Conservation (phyloP, 2,797 vertebrate species). For the Balearica regulorum region DNA sequence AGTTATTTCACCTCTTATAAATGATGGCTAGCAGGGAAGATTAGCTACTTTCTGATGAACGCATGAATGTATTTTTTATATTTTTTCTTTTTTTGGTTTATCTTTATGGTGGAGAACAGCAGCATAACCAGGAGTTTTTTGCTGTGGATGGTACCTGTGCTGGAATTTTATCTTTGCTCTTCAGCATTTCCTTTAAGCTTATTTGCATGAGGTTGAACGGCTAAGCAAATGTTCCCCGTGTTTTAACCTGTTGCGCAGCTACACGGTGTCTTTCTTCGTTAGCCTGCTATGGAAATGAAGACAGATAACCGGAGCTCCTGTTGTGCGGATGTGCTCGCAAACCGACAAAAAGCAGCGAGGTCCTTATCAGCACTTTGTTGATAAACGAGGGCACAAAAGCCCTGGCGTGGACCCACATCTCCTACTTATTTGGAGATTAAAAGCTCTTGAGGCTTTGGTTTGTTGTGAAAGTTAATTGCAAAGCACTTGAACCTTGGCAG, state of each 20-base stretch:
- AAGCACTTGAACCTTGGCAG: conserved; percentile 9
- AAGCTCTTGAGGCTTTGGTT: conserved; percentile 39
- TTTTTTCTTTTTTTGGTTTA: not conserved
- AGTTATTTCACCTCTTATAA: not conserved
- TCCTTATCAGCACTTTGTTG: not conserved
- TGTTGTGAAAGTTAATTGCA: conserved; percentile 37
- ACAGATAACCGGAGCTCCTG: not conserved
- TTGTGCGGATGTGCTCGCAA: accelerated
- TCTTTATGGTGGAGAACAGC: not conserved
- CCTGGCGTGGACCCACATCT: not conserved
- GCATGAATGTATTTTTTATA: not conserved
- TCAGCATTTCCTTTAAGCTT: not conserved
- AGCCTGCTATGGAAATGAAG: not conserved
- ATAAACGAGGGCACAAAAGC: not conserved
- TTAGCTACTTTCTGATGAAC: not conserved
- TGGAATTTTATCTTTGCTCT: not conserved
- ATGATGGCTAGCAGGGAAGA: not conserved
- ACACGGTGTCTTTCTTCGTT: not conserved
- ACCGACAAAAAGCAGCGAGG: not conserved
- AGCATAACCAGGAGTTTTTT: not conserved
- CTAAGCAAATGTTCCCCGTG: not conserved
- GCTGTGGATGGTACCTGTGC: not conserved
- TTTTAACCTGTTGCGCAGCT: not conserved
- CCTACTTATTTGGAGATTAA: not conserved
- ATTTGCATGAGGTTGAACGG: not conserved